Conservation (phyloP, 2,888 invertebrate species). For the Lasioglossum lativentre region DNA sequence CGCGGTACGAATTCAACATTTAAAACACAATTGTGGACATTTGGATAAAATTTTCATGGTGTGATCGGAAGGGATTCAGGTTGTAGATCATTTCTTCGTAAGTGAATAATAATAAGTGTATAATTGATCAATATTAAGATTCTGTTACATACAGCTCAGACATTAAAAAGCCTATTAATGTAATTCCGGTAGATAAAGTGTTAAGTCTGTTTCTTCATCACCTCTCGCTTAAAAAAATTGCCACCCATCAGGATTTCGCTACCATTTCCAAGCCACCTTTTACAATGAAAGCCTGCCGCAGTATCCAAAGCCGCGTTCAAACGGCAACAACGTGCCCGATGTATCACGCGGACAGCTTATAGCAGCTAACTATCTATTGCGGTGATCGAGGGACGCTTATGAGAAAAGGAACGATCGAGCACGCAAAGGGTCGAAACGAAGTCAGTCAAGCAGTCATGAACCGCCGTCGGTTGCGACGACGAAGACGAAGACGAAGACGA, state of each 20-base stretch:
- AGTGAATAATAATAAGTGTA: too few species aligned
- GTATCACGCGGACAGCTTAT: not conserved
- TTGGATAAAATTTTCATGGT: too few species aligned
- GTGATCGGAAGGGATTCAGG: too few species aligned
- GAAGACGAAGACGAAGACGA: conserved; percentile 3
- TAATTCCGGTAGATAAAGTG: too few species aligned
- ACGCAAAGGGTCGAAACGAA: conserved; percentile 28
- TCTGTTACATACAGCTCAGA: too few species aligned
- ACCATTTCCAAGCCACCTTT: not conserved
- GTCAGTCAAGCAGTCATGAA: conserved; percentile 13
- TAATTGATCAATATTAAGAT: too few species aligned
- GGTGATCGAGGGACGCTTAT: not conserved
- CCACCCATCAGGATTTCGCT: not conserved
- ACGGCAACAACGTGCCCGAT: not conserved
- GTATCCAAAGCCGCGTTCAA: not conserved
- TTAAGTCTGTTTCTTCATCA: too few species aligned
- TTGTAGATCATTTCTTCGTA: too few species aligned
- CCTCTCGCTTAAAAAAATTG: too few species aligned
- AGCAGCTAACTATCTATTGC: not conserved
- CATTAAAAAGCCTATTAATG: too few species aligned
- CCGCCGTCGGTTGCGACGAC: not conserved
- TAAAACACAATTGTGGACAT: not conserved
- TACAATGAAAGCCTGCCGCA: not conserved
- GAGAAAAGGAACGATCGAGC: not conserved
- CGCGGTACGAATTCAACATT: not conserved